Conservation (phyloP, 2,797 vertebrate species). For the Danio jaintianensis region DNA sequence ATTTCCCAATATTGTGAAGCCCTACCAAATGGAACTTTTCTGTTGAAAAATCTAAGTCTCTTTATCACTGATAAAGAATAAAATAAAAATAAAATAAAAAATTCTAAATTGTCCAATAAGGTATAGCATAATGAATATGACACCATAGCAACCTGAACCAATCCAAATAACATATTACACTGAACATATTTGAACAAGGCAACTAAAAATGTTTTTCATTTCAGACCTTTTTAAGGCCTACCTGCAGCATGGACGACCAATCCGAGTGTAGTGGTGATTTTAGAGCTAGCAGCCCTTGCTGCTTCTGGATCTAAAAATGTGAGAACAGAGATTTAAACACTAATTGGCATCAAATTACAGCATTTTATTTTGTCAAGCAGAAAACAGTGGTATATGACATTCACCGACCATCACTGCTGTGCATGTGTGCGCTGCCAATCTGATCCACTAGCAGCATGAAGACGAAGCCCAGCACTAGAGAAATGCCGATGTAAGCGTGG, state of each 20-base stretch:
- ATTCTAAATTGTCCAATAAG: background rate
- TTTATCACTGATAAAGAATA: no score
- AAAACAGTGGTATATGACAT: no score
- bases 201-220: background rate
- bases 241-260: slow-evolving; percentile 98
- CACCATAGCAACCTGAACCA: background rate
- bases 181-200: background rate
- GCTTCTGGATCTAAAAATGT: slow-evolving; percentile 89
- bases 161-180: background rate
- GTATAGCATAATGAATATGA: background rate
- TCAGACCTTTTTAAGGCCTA: slow-evolving; percentile 58
- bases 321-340: background rate
- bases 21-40: no score
- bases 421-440: slow-evolving; percentile 93
- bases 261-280: slow-evolving; percentile 96
- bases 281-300: slow-evolving; percentile 87
- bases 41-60: no score
- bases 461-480: slow-evolving; percentile 95
- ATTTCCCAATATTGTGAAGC: no score
- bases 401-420: slow-evolving; percentile 88
- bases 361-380: background rate
- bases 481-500: slow-evolving; percentile 95
- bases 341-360: background rate
- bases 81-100: background rate
- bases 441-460: slow-evolving; percentile 99